These are phyloP conservation scores for Epizoanthus rinbou DNA, from an alignment of 92 coral and sea anemone genomes.

Conservation along the genomic window DNA sequence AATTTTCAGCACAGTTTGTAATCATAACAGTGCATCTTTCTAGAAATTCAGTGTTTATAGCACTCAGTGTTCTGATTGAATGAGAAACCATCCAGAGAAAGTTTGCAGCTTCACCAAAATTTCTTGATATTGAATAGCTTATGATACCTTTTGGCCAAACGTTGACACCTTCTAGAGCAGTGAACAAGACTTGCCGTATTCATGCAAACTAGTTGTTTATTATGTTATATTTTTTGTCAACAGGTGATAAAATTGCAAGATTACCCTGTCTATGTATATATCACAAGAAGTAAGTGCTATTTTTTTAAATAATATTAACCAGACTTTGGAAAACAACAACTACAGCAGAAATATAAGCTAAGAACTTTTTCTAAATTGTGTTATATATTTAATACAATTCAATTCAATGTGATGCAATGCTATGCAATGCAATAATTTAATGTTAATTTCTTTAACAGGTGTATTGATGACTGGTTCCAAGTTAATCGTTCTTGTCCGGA, in stretches of 20 bases:
- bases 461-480: constrained; percentile 95
- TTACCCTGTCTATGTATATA: constrained; percentile 96
- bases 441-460: constrained; percentile 56
- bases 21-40: too few species aligned
- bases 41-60: too few species aligned
- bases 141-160: too few species aligned
- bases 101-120: too few species aligned
- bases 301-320: not conserved
- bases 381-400: not conserved
- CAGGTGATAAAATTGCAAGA: constrained; percentile 97
- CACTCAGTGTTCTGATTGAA: too few species aligned
- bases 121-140: too few species aligned
- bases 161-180: not conserved
- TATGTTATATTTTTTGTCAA: not conserved
- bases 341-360: not conserved
- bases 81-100: too few species aligned
- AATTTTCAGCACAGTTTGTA: not conserved
- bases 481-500: constrained; percentile 95
- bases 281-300: constrained; percentile 85
- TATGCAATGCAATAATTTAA: not conserved
- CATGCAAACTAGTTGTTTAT: not conserved
- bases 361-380: too few species aligned
- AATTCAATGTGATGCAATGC: not conserved
- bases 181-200: not conserved
- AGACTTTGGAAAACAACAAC: not conserved